Conservation (phyloP, 1,140 invertebrate genomes). For the Heliothis subflexa region DNA sequence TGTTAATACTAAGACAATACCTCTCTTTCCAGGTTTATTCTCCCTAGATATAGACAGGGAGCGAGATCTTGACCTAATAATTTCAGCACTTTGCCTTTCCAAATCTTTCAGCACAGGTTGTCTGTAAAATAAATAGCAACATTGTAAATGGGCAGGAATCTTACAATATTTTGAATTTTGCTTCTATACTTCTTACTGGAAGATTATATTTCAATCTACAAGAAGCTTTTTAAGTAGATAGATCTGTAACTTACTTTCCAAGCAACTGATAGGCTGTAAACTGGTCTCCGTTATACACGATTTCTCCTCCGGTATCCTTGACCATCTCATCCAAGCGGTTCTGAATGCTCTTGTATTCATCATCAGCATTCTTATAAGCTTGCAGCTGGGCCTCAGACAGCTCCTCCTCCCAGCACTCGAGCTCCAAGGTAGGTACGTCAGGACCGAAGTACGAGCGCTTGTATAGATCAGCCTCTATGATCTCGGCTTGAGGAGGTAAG, state of each 20-base stretch:
- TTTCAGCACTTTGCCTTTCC: slow-evolving; percentile 81
- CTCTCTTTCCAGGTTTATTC: slow-evolving; percentile 63
- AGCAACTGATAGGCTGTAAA: slow-evolving; percentile 87
- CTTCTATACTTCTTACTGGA: no score
- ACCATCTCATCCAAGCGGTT: slow-evolving; percentile 87
- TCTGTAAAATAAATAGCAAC: slow-evolving; percentile 56
- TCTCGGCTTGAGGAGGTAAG: slow-evolving; percentile 76
- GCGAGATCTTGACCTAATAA: slow-evolving; percentile 79
- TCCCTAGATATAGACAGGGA: slow-evolving; percentile 79
- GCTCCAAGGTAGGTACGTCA: slow-evolving; percentile 87
- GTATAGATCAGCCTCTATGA: slow-evolving; percentile 82
- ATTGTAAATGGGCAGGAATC: background rate
- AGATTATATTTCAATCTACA: no score
- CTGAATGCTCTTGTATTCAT: slow-evolving; percentile 88
- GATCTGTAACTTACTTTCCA: slow-evolving; percentile 81
- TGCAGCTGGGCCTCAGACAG: slow-evolving; percentile 88
- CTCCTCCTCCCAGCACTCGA: slow-evolving; percentile 90
- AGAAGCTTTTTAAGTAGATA: background rate
- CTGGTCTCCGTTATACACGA: slow-evolving; percentile 87
- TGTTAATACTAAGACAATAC: no score
- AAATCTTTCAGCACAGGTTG: slow-evolving; percentile 81
- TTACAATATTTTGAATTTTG: no score
- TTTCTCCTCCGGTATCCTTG: slow-evolving; percentile 87
- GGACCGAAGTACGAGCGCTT: slow-evolving; percentile 83
- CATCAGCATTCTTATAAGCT: slow-evolving; percentile 86